Conservation (phyloP, 2,797 vertebrate species). For the Sorex maritimensis region DNA sequence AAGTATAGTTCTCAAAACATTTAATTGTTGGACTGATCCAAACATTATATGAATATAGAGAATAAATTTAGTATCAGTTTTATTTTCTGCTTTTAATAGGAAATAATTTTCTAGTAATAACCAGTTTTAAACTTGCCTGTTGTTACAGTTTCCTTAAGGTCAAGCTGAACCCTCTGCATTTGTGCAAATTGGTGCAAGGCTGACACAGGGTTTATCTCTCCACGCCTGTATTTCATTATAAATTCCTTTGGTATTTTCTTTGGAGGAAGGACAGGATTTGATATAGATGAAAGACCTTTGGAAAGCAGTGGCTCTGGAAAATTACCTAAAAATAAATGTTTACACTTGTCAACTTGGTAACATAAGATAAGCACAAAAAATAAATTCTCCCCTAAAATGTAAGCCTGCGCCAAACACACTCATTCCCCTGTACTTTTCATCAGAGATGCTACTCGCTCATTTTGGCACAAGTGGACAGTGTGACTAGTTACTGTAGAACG, state of each 20-base stretch:
- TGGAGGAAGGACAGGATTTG: slow-evolving; percentile 74
- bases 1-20: slow-evolving; percentile 29
- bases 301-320: slow-evolving; percentile 83
- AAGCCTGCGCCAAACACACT: neutral
- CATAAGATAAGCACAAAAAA: slow-evolving; percentile 9
- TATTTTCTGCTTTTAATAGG: neutral
- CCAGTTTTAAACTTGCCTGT: slow-evolving; percentile 88
- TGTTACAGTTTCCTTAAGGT: slow-evolving; percentile 95
- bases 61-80: neutral
- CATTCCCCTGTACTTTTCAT: neutral
- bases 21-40: neutral
- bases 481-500: neutral
- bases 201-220: slow-evolving; percentile 92
- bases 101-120: slow-evolving; percentile 15
- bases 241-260: slow-evolving; percentile 88
- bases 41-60: neutral
- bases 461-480: neutral
- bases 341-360: slow-evolving; percentile 31
- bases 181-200: slow-evolving; percentile 94
- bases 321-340: slow-evolving; percentile 83
- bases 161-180: slow-evolving; percentile 91
- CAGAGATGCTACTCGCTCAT: neutral
- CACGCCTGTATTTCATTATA: slow-evolving; percentile 91
- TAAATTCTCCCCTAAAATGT: neutral
- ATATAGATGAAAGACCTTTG: slow-evolving; percentile 71